Base-by-base conservation (phyloP, 64 coral and sea anemone genomes). In the Stylophora pistillata region DNA sequence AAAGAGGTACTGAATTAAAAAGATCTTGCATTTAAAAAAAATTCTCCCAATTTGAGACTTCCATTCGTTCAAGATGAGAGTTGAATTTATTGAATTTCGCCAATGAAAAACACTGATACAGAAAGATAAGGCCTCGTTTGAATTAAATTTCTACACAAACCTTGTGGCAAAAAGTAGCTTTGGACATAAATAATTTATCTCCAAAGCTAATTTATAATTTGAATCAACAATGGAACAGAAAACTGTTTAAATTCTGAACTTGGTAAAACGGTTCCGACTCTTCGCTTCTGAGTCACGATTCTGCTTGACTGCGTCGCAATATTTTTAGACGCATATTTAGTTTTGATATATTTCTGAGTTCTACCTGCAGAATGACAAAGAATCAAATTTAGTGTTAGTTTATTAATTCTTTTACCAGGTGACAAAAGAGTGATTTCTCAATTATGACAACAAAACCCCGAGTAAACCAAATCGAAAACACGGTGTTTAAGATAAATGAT, bases 341-440 rank as follows among this genome's bases (percentile, higher is more conserved):
- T 68, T 28, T 68, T 25, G 64, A 11, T 23, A 68, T 68, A n/a
- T 68, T 25, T 68, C 0, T 25, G 26, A 68, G 25, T 23, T n/a
- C 4, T 25, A 28, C 5, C 26, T 1, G 21, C 20, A 68, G 20
- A 60, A 60, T 15, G 13, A 18, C 58, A 60, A 60, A 60, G 58
- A 60, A 60, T 60, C 58, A 60, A 13, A 60, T 60, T 60, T 60
- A 60, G 13, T 60, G 13, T 60, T 1, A 23, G 64, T 21, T 68
- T 68, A 28, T 25, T 68, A 28, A 28, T 68, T 28, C 10, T 25
- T 4, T n/a, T 68, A 68, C 64, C 64, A 68, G 64, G 64, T 68
- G 64, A 68, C 64, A 68, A 68, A 28, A 23, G 64, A 68, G 64
- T 68, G 64, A 64, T 68, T 68, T 68, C 26, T 25, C 64, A 68